Conservation (phyloP, 2,888 invertebrate species). For the Odontothrips loti region DNA sequence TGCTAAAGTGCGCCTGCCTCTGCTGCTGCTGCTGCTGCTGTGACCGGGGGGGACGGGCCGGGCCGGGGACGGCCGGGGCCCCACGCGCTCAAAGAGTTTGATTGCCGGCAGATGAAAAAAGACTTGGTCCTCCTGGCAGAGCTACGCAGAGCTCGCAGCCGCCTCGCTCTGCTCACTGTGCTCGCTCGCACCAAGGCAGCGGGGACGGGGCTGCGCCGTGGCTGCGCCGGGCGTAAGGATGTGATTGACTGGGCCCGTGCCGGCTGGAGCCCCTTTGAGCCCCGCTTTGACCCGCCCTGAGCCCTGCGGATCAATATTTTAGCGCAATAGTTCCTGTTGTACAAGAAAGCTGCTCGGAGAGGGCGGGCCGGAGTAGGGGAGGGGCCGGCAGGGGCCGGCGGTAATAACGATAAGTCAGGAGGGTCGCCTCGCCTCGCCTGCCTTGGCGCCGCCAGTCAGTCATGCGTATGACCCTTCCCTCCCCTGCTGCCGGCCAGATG, state of each 20-base stretch:
- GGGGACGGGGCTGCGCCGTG: neutral
- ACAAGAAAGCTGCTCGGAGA: neutral
- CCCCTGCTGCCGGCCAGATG: neutral
- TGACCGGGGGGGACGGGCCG: too few relatives aligned
- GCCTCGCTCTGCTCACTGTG: too few relatives aligned
- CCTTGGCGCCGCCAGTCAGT: neutral
- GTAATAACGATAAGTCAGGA: constrained; percentile 16
- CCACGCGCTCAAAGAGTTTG: too few relatives aligned
- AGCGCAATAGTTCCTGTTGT: neutral
- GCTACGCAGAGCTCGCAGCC: too few relatives aligned
- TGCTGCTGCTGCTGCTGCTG: too few relatives aligned
- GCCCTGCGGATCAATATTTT: constrained; percentile 1
- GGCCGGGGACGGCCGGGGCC: too few relatives aligned
- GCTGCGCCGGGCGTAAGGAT: neutral
- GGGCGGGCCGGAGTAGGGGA: neutral
- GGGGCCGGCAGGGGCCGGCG: neutral
- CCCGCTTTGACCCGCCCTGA: neutral
- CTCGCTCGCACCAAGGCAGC: too few relatives aligned
- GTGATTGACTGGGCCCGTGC: neutral
- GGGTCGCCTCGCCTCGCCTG: constrained; percentile 5
- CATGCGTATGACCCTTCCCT: neutral
- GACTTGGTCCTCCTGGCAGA: too few relatives aligned
- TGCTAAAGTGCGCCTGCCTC: too few relatives aligned
- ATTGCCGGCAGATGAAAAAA: too few relatives aligned
- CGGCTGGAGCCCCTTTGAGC: neutral